phyloP scores from a whole-genome alignment of 2,113 vertebrate genomes.

The Diadophis punctatus region DNA sequence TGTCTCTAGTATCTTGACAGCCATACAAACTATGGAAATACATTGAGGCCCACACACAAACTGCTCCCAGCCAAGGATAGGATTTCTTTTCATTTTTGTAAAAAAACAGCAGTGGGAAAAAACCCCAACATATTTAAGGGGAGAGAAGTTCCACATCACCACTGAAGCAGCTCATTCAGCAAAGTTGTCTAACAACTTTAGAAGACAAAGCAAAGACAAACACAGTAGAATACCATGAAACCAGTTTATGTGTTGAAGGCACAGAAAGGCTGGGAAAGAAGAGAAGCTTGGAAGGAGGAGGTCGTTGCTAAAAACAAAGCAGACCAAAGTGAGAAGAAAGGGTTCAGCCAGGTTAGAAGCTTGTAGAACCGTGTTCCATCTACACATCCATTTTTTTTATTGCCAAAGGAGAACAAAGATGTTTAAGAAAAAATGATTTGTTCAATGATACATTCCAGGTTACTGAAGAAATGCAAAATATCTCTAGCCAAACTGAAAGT shows the following conservation, averaged over 20 bases:
- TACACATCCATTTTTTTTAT: neutral
- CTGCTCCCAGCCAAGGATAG: slow-evolving; percentile 17
- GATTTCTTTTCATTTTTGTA: slow-evolving; percentile 1
- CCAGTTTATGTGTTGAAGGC: slow-evolving; percentile 18
- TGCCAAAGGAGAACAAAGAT: neutral
- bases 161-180: slow-evolving; percentile 21
- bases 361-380: neutral
- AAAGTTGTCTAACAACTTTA: slow-evolving; percentile 13
- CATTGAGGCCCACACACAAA: slow-evolving; percentile 61
- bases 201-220: neutral
- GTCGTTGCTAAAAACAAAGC: neutral
- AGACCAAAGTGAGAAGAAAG: neutral
- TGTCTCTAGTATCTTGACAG: slow-evolving; percentile 12
- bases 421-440: neutral
- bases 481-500: slow-evolving; percentile 3
- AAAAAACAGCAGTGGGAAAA: neutral
- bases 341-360: neutral
- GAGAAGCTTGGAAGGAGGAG: neutral
- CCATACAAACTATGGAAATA: slow-evolving; percentile 38
- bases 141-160: slow-evolving; percentile 22
- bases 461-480: slow-evolving; percentile 7
- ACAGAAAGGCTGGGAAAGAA: neutral
- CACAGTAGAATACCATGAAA: neutral
- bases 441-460: neutral
- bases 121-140: slow-evolving; percentile 28